A percentile compares a stretch with the other conserved stretches of the same genome.
phyloP scores from a whole-genome alignment of 1,140 invertebrate genomes.

The Anadara kagoshimensis region DNA sequence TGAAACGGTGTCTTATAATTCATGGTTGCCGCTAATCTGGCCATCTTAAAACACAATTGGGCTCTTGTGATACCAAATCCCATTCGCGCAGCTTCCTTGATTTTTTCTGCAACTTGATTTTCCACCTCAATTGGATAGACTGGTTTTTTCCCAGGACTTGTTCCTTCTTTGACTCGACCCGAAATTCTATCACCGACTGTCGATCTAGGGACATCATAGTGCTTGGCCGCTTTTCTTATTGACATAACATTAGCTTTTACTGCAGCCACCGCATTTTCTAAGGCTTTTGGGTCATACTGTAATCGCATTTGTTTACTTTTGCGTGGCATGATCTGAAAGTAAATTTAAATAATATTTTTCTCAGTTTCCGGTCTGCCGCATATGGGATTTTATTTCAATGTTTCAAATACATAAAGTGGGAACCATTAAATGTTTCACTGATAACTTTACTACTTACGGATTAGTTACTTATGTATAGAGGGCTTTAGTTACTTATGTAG shows the following conservation, averaged over 20 bases:
- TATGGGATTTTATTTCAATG: too few relatives aligned
- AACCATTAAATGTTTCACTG: too few relatives aligned
- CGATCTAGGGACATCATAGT: slow-evolving; percentile 16
- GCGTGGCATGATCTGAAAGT: too few relatives aligned
- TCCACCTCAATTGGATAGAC: slow-evolving; percentile 16
- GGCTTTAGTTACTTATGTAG: too few relatives aligned
- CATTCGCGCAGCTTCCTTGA: slow-evolving; percentile 23
- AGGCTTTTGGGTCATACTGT: slow-evolving; percentile 10
- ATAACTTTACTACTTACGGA: too few relatives aligned
- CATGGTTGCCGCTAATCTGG: slow-evolving; percentile 2
- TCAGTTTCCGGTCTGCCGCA: too few relatives aligned
- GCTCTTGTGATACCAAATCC: slow-evolving; percentile 25
- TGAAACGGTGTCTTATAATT: slow-evolving; percentile 21
- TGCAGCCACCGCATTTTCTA: slow-evolving; percentile 19
- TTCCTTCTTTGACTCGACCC: slow-evolving; percentile 2
- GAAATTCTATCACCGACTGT: slow-evolving; percentile 12
- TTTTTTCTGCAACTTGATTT: slow-evolving; percentile 19
- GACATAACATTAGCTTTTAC: slow-evolving; percentile 8
- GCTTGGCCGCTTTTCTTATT: slow-evolving; percentile 7
- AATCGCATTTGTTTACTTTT: too few relatives aligned
- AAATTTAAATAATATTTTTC: too few relatives aligned
- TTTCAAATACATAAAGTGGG: too few relatives aligned
- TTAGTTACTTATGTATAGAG: too few relatives aligned
- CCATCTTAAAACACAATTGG: slow-evolving; percentile 28
- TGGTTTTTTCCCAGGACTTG: slow-evolving; percentile 15